Conservation (phyloP, 2,797 vertebrate species). For the Sebastiscus tertius region DNA sequence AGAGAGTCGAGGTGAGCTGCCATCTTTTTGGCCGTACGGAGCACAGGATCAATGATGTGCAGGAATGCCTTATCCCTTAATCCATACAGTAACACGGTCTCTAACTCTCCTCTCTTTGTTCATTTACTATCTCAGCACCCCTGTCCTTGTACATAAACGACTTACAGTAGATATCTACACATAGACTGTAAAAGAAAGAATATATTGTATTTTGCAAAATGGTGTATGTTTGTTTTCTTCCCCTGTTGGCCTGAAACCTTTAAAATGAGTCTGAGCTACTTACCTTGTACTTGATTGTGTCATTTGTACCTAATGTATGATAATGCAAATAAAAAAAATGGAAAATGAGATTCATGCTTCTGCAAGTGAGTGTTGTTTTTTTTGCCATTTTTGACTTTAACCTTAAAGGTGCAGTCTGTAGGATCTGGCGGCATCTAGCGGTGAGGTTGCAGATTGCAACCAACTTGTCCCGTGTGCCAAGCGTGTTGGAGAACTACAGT, state of each 20-base stretch:
- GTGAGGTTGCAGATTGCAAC: neutral
- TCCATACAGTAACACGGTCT: slow-evolving; percentile 44
- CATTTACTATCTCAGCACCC: slow-evolving; percentile 52
- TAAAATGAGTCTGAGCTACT: slow-evolving; percentile 76
- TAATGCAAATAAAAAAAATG: slow-evolving; percentile 81
- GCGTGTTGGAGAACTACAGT: neutral
- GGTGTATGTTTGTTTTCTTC: slow-evolving; percentile 68
- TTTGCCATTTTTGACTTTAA: neutral
- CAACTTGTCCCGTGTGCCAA: neutral
- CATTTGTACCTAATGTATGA: slow-evolving; percentile 86
- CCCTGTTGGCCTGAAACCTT: slow-evolving; percentile 73
- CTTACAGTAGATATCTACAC: slow-evolving; percentile 64
- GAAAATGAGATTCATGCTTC: slow-evolving; percentile 47
- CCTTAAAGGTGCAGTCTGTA: neutral
- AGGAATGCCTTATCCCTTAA: slow-evolving; percentile 77
- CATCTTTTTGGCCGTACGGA: slow-evolving; percentile 43
- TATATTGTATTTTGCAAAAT: slow-evolving; percentile 80
- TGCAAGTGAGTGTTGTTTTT: neutral
- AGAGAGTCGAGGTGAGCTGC: slow-evolving; percentile 43
- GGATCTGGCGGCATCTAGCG: neutral
- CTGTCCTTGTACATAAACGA: slow-evolving; percentile 72
- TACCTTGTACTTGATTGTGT: slow-evolving; percentile 80
- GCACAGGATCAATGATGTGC: slow-evolving; percentile 61
- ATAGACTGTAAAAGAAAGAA: slow-evolving; percentile 73
- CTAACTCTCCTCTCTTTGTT: slow-evolving; percentile 41